Evolutionary conservation across 2,888 invertebrate genomes (phyloP), one percentile per base, ranked within the genome.

Genomic region (Mycogona germanica): DNA sequence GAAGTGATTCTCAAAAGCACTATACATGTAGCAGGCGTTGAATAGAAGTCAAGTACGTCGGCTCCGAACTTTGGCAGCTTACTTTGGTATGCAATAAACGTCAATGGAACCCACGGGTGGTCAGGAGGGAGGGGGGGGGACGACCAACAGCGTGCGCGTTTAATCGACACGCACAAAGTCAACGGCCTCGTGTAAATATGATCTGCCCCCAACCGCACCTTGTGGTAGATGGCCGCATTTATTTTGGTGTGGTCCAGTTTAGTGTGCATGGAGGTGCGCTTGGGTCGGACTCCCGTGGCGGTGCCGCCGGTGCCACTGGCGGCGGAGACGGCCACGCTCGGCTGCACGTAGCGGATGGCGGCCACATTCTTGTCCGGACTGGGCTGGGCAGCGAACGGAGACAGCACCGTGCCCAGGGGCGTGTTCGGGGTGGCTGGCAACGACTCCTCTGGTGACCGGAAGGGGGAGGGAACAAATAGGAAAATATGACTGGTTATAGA

Each of bases 161-260:
- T 42, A 42, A 21, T 4, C 19, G 23, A 2, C 3, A 12, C 9
- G 35, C 9, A 32, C n/a, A n/a, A 32, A 32, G 9, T n/a, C 35
- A 32, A 12, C n/a, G 35, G 35, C 9, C 19, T 38, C 6, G n/a
- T 38, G 2, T 38, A 38, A 38, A 38, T 17, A 2, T 4, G 19
- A 38, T 6, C 19, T 38, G 19, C 19, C 6, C 3, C 38, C 4
- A 12, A 3, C 17, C 28, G 30, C 9, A 47, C 29, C 64, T 71
- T 72, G 64, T 74, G 73, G 61, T 77, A 77, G n/a, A 76, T 64
- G 1, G 76, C 70, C 56, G 75, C 73, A 64, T 79, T 77, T 52
- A 78, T 78, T 67, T 78, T 78, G 9, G 76, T 74, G 61, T 77
- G 78, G 65, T 79, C 80, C 59, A 81, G 68, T 60, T 79, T 78